phyloP scores from a whole-genome alignment of 2,797 vertebrate genomes.

The Sebastes trivittatus region DNA sequence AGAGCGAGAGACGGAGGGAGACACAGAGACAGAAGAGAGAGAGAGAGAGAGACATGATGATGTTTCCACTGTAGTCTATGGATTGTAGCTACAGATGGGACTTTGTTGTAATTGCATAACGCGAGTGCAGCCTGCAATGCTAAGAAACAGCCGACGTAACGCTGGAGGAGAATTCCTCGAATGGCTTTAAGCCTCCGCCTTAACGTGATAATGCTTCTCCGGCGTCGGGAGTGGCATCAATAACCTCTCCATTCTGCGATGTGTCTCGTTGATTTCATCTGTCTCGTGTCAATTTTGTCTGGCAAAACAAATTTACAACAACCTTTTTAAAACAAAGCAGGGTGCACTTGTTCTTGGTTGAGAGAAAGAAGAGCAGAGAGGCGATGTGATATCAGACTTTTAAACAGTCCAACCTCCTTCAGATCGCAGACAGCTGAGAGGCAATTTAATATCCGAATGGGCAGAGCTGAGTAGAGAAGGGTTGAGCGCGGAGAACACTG shows the following conservation, averaged over 20 bases:
- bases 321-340: slow-evolving; percentile 6
- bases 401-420: slow-evolving; percentile 47
- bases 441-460: slow-evolving; percentile 58
- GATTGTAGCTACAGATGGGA: slow-evolving; percentile 45
- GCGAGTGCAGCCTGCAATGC: slow-evolving; percentile 3
- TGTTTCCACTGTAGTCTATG: slow-evolving; percentile 53
- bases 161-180: slow-evolving; percentile 21
- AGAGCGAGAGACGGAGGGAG: slow-evolving; percentile 15
- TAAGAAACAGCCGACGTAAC: slow-evolving; percentile 21
- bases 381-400: slow-evolving; percentile 39
- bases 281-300: slow-evolving; percentile 16
- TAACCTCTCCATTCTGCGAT: not conserved
- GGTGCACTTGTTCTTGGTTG: not conserved
- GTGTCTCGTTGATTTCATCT: slow-evolving; percentile 10
- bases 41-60: slow-evolving; percentile 34
- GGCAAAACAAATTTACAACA: slow-evolving; percentile 11
- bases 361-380: slow-evolving; percentile 22
- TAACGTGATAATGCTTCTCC: not conserved
- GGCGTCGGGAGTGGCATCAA: not conserved
- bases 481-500: slow-evolving; percentile 34
- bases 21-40: slow-evolving; percentile 2
- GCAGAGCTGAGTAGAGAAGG: slow-evolving; percentile 37
- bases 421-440: slow-evolving; percentile 61
- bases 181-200: slow-evolving; percentile 3
- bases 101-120: slow-evolving; percentile 51